phyloP scores from a whole-genome alignment of 1,140 invertebrate genomes.

The Drosophila triauraria region DNA sequence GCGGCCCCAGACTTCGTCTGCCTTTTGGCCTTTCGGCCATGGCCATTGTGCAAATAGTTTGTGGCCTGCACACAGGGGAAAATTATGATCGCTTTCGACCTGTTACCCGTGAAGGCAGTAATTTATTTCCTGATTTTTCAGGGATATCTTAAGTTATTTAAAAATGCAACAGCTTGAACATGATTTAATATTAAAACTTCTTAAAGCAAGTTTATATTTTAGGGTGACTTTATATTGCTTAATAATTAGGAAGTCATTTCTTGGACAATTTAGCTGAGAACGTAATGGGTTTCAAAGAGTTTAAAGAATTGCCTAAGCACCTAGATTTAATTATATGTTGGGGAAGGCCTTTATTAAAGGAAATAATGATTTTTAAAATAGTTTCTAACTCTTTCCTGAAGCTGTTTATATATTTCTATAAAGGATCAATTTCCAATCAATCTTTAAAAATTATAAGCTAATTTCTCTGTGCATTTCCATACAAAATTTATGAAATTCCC shows the following conservation, averaged over 20 bases:
- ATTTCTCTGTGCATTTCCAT: slow-evolving; percentile 50
- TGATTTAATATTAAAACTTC: not conserved
- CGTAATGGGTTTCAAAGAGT: not conserved
- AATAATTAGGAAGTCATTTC: slow-evolving; percentile 5
- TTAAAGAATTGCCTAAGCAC: not conserved
- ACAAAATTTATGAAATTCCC: slow-evolving; percentile 54
- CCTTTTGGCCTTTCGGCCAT: slow-evolving; percentile 27
- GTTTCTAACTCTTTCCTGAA: not conserved
- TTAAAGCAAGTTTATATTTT: not conserved
- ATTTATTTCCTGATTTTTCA: not conserved
- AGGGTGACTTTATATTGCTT: not conserved
- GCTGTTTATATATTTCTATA: too few species aligned
- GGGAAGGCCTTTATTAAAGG: too few species aligned
- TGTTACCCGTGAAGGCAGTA: not conserved
- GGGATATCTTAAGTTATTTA: too few species aligned
- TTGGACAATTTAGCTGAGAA: not conserved
- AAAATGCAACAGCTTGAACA: too few species aligned
- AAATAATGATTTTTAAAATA: not conserved
- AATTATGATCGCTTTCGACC: slow-evolving; percentile 9
- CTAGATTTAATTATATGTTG: not conserved
- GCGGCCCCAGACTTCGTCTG: slow-evolving; percentile 14
- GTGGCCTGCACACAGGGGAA: slow-evolving; percentile 30
- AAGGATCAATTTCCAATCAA: not conserved
- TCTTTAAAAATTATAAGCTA: slow-evolving; percentile 10
- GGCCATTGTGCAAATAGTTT: slow-evolving; percentile 50